Conservation (phyloP, 1,140 invertebrate genomes). For the Samia ricini region DNA sequence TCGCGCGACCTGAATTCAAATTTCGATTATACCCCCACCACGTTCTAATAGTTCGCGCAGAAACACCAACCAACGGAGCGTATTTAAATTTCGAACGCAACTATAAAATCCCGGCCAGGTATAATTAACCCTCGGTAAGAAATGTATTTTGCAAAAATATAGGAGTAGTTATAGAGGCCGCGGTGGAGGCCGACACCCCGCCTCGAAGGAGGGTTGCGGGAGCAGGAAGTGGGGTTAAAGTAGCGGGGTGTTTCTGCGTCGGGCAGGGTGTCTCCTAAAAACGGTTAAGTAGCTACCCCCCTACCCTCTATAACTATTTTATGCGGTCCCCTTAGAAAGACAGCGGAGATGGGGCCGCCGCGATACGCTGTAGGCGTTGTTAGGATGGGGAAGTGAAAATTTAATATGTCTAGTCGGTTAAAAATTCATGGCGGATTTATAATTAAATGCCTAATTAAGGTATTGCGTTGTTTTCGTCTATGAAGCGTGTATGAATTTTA, state of each 20-base stretch:
- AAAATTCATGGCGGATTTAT: constrained; percentile 73
- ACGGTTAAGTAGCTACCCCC: constrained; percentile 73
- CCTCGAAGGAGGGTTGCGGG: constrained; percentile 35
- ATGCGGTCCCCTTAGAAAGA: constrained; percentile 76
- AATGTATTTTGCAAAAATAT: constrained; percentile 73
- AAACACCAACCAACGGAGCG: constrained; percentile 52
- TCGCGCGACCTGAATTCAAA: constrained; percentile 67
- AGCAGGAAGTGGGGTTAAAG: constrained; percentile 64
- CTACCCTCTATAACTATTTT: constrained; percentile 76
- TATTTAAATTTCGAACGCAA: constrained; percentile 44
- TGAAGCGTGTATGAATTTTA: constrained; percentile 37
- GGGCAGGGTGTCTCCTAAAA: constrained; percentile 74
- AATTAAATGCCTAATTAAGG: constrained; percentile 71
- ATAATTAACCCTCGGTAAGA: constrained; percentile 66
- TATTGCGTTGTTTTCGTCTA: constrained; percentile 49
- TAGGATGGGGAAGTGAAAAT: constrained; percentile 64
- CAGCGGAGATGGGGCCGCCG: constrained; percentile 62
- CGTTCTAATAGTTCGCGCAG: constrained; percentile 44
- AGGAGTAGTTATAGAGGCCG: constrained; percentile 61
- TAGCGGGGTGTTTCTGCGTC: constrained; percentile 54
- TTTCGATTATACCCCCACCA: constrained; percentile 34
- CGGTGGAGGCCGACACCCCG: constrained; percentile 21
- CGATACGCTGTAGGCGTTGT: constrained; percentile 59
- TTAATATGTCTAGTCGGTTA: constrained; percentile 70
- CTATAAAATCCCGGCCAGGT: constrained; percentile 54